phyloP scores from a whole-genome alignment of 2,797 vertebrate species.

The Anableps anableps region DNA sequence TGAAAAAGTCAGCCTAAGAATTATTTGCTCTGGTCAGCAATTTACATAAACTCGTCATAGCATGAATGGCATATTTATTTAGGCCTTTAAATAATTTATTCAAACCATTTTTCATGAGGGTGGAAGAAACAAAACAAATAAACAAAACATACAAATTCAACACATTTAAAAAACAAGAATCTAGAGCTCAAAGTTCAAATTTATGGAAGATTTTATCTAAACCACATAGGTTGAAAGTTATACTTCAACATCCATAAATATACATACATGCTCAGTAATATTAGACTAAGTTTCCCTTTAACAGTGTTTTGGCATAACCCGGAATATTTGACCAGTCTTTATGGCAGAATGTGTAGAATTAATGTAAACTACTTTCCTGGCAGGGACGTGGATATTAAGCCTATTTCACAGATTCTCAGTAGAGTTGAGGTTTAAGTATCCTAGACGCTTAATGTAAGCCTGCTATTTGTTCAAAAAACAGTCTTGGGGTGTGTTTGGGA shows the following conservation, averaged over 20 bases:
- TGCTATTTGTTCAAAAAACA: too few species aligned
- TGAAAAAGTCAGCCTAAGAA: constrained; percentile 26
- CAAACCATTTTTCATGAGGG: background rate
- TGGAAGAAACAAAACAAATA: background rate
- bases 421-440: background rate
- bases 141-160: background rate
- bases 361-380: background rate
- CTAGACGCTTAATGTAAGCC: too few species aligned
- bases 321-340: background rate
- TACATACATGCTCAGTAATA: background rate
- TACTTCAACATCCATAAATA: background rate
- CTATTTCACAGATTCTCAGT: background rate
- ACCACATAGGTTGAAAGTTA: background rate
- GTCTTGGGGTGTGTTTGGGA: background rate
- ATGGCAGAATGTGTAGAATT: background rate
- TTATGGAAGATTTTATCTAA: background rate
- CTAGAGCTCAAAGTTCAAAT: background rate
- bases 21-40: constrained; percentile 10
- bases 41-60: background rate
- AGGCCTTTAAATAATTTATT: background rate
- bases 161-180: background rate
- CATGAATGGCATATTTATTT: background rate
- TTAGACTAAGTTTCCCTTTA: background rate
- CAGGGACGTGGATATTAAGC: background rate
- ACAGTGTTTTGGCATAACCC: background rate